Base-by-base conservation (phyloP, 2,113 vertebrate species). In the Eclectus roratus region DNA sequence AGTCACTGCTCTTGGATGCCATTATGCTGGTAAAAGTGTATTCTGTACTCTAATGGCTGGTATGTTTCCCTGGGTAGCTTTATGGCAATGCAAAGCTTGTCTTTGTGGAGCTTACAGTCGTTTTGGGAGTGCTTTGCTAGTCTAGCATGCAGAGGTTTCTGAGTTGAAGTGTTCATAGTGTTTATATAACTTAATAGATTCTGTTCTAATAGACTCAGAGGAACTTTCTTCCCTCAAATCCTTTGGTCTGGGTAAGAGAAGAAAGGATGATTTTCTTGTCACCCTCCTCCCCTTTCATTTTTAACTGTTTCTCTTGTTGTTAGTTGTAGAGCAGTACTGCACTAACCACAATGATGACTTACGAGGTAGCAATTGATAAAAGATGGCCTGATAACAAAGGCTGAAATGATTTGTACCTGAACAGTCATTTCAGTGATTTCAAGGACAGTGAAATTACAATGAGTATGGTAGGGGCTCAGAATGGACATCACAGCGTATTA, bases 81-180 rank as follows among this genome's bases (percentile, higher is more conserved):
- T 83, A 70, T 90, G 64, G 46, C 72, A 61, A 47, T 41, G 63
- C 24, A 73, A 41, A 96, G 52, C 31, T 29, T 55, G 52, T 83
- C 82, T 88, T 70, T 53, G 33, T 83, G 72, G 46, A 49, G 44
- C 31, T 92, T 80, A 85, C 27, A 35, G 52, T 77, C 58, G 6
- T 73, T 85, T 50, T 88, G 91, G 86, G 93, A 69, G 80, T 89
- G 60, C 55, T 95, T 92, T 78, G 69, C 72, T 94, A 60, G 41
- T 66, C 31, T 78, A 15, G n/a, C 19, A 41, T 27, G 55, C 14
- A 14, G 19, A 61, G 58, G 41, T 90, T 85, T 93, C 70, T 65
- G 43, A 85, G 53, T 39, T 64, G 47, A 90, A 90, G 79, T 11
- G 7, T 80, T 94, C 0, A 0, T 82, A 50, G 37, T 73, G 19